Conservation (phyloP, 1,140 invertebrate genomes). For the Brachionus manjavacas region DNA sequence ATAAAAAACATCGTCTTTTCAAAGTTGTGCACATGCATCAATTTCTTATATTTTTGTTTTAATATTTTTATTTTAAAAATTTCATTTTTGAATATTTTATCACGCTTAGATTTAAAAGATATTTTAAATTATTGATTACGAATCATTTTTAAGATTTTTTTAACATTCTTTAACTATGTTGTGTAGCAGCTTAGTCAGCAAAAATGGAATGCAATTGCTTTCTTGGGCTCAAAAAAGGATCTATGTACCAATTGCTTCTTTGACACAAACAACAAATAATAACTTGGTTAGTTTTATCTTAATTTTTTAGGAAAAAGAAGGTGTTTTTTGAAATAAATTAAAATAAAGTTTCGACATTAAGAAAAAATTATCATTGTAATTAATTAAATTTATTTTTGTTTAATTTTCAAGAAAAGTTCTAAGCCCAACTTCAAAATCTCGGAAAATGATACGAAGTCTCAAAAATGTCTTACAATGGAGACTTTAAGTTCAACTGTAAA, state of each 20-base stretch:
- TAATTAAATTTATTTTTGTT: too few species aligned
- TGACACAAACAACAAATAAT: neutral
- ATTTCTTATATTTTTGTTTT: neutral
- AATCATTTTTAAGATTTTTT: neutral
- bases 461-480: slow-evolving; percentile 60
- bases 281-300: neutral
- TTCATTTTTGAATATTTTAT: neutral
- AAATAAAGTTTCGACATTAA: neutral
- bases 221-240: neutral
- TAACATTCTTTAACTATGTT: neutral
- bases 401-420: neutral
- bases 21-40: neutral
- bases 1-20: neutral
- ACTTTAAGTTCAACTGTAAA: slow-evolving; percentile 85
- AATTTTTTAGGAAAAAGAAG: neutral
- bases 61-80: neutral
- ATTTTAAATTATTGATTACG: neutral
- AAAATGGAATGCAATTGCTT: neutral
- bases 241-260: neutral
- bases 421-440: neutral
- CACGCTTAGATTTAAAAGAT: neutral
- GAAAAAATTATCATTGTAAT: too few species aligned
- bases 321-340: neutral
- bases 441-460: neutral
- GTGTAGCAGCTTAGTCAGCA: neutral